phyloP scores from a whole-genome alignment of 2,888 invertebrate genomes.

The Thalpophila matura region DNA sequence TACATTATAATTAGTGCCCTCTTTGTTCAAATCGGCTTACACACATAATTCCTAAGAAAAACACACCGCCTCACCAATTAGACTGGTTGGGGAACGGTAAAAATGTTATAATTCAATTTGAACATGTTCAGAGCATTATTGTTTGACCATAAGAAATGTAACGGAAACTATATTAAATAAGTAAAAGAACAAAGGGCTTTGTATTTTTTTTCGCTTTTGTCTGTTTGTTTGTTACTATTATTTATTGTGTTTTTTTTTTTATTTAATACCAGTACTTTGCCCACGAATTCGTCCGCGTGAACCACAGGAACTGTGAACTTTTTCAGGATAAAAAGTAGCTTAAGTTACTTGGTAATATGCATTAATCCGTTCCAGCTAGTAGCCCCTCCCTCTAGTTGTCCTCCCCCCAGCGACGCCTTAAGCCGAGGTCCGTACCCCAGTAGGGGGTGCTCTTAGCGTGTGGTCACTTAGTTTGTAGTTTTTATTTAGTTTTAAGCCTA shows the following conservation, averaged over 20 bases:
- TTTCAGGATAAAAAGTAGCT: too few relatives aligned
- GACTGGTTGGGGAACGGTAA: conserved; percentile 55
- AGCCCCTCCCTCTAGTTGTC: too few relatives aligned
- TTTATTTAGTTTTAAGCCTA: too few relatives aligned
- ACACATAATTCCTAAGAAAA: conserved; percentile 59
- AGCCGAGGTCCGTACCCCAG: too few relatives aligned
- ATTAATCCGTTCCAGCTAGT: too few relatives aligned
- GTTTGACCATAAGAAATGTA: conserved; percentile 44
- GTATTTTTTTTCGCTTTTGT: conserved; percentile 25
- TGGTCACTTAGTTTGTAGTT: too few relatives aligned
- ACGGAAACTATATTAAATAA: conserved; percentile 40
- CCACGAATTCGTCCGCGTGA: too few relatives aligned
- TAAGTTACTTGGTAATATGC: too few relatives aligned
- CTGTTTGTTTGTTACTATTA: background rate
- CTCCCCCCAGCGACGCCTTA: too few relatives aligned
- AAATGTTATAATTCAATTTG: conserved; percentile 56
- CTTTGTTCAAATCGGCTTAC: conserved; percentile 55
- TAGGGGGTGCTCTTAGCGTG: too few relatives aligned
- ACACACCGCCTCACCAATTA: conserved; percentile 45
- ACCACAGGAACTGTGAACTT: too few relatives aligned
- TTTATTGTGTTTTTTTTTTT: background rate
- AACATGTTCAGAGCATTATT: conserved; percentile 37
- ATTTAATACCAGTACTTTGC: too few relatives aligned
- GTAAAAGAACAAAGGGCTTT: conserved; percentile 51
- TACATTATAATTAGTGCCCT: conserved; percentile 52